phyloP scores from a whole-genome alignment of 1,140 invertebrate species.

The Meloidogyne floridensis region DNA sequence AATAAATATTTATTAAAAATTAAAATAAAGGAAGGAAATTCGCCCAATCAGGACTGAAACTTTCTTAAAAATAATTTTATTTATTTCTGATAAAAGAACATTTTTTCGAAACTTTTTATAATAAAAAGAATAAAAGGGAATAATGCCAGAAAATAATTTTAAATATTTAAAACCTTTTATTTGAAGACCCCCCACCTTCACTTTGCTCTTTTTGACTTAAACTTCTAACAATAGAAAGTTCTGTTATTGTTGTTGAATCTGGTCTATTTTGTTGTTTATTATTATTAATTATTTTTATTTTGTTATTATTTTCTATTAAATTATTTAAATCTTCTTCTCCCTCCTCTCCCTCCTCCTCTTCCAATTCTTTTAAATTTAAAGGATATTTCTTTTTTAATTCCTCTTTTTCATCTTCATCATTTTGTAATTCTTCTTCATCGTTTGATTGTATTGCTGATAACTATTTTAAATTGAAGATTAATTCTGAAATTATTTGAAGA shows the following conservation, averaged over 20 bases:
- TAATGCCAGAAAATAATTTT: no score
- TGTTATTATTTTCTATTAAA: neutral
- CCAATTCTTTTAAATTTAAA: neutral
- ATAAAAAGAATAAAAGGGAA: no score
- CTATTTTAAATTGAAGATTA: neutral
- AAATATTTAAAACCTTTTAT: neutral
- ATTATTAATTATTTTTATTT: neutral
- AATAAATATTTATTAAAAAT: no score
- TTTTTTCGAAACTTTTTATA: no score
- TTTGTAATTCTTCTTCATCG: neutral
- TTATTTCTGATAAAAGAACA: no score
- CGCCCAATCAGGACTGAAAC: no score
- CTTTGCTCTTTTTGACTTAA: slow-evolving; percentile 10
- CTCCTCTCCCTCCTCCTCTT: neutral
- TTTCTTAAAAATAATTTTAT: no score
- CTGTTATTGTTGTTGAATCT: slow-evolving; percentile 10
- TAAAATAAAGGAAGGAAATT: no score
- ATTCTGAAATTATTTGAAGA: no score
- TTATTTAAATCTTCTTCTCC: neutral
- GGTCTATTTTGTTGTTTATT: neutral
- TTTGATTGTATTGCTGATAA: neutral
- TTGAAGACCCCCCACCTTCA: neutral
- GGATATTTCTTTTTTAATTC: no score
- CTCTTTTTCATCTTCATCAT: neutral
- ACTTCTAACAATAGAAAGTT: slow-evolving; percentile 25